A percentile compares a stretch with the other conserved stretches of the same genome.
Evolutionary conservation across 2,797 vertebrate genomes (phyloP).

Genomic region (Gallinago nigripennis): DNA sequence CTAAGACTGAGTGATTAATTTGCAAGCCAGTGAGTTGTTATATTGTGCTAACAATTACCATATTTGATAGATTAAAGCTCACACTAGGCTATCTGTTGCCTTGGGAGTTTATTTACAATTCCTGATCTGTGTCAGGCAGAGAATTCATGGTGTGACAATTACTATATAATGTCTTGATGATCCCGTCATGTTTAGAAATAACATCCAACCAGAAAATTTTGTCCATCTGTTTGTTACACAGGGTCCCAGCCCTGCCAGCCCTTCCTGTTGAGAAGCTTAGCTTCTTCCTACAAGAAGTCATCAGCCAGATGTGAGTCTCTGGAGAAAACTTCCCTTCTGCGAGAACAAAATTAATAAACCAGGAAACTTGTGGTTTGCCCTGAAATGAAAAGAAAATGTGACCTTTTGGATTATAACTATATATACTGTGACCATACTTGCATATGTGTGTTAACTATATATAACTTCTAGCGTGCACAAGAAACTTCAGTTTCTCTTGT

Average conservation of each 20-base stretch:
- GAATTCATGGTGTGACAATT: not conserved
- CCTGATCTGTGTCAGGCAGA: conserved; percentile 14
- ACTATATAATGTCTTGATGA: not conserved
- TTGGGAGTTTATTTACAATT: conserved; percentile 60
- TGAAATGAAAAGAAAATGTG: not conserved
- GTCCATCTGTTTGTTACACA: not conserved
- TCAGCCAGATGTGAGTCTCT: not conserved
- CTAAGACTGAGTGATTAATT: conserved; percentile 61
- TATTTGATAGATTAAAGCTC: conserved; percentile 65
- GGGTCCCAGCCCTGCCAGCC: not conserved
- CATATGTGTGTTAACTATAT: not conserved
- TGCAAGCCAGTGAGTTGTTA: conserved; percentile 44
- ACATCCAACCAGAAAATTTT: not conserved
- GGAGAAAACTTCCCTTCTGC: not conserved
- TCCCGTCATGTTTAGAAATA: not conserved
- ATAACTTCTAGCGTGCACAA: rapidly evolving
- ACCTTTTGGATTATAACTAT: not conserved
- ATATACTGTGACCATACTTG: not conserved
- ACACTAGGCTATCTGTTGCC: not conserved
- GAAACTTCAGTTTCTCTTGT: not conserved
- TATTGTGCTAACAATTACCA: conserved; percentile 55
- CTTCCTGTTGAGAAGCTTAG: not conserved
- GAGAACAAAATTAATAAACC: not conserved
- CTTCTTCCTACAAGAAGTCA: not conserved
- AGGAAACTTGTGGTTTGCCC: not conserved